Conservation (phyloP, 53 echinoderm and acorn worm genomes). For the Zoroaster sp. region DNA sequence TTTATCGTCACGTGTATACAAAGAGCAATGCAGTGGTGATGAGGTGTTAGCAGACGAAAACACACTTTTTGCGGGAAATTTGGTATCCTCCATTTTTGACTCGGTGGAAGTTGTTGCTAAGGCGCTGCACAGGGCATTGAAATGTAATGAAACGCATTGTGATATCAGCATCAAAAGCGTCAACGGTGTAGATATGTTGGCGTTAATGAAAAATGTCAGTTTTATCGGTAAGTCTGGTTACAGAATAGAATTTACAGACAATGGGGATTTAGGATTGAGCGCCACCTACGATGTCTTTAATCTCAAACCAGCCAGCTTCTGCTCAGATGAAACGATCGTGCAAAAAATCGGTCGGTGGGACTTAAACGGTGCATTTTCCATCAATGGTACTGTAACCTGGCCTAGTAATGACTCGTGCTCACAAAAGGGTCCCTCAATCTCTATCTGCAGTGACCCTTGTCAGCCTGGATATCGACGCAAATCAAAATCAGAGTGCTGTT, state of each 20-base stretch:
- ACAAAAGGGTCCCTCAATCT: constrained; percentile 14
- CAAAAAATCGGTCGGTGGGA: constrained; percentile 47
- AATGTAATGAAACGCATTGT: constrained; percentile 19
- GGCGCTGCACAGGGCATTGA: constrained; percentile 59
- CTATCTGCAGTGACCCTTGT: constrained; percentile 79
- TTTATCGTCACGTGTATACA: background rate
- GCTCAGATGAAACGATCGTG: constrained; percentile 8
- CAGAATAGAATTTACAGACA: constrained; percentile 38
- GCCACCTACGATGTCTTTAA: constrained; percentile 79
- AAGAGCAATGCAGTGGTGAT: constrained; percentile 42
- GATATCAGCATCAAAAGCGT: background rate
- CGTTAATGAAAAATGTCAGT: constrained; percentile 68
- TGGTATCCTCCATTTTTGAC: constrained; percentile 68
- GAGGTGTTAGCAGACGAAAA: constrained; percentile 56
- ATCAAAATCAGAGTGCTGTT: constrained; percentile 75
- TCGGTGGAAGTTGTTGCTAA: constrained; percentile 76
- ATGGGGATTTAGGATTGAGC: constrained; percentile 66
- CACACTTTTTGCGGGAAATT: constrained; percentile 35
- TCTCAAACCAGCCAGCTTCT: constrained; percentile 48
- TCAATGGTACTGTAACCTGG: background rate
- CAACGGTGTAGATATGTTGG: constrained; percentile 47
- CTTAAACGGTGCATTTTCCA: background rate
- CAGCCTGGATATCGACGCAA: constrained; percentile 64
- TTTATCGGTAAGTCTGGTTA: constrained; percentile 69
- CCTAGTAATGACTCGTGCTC: background rate